Percentiles rank a stretch among this genome's conserved stretches.
Evolutionary conservation across 2,113 vertebrate species (phyloP).

Genomic region (Percina caprodes): DNA sequence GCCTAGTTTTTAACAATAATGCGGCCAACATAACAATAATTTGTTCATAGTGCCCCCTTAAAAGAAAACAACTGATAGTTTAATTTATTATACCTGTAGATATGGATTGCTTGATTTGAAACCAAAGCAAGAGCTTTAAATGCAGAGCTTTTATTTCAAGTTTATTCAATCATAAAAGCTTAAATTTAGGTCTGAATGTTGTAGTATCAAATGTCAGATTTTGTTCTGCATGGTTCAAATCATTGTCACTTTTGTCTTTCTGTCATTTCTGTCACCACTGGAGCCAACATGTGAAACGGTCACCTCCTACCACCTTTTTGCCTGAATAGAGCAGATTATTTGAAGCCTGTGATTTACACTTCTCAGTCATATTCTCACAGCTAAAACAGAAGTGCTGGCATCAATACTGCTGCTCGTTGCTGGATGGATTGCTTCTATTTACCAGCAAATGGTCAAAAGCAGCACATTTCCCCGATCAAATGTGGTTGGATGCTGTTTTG

Average conservation of each 20-base stretch:
- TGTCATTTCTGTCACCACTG: slow-evolving; percentile 45
- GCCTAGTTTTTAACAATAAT: slow-evolving; percentile 22
- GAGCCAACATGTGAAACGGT: slow-evolving; percentile 53
- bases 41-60: not conserved
- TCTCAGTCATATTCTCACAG: slow-evolving; percentile 60
- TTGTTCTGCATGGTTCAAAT: slow-evolving; percentile 28
- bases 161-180: not conserved
- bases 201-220: slow-evolving; percentile 17
- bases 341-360: slow-evolving; percentile 68
- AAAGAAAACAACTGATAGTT: not conserved
- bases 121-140: not conserved
- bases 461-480: slow-evolving; percentile 33
- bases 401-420: slow-evolving; percentile 39
- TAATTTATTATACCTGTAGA: not conserved
- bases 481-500: slow-evolving; percentile 56
- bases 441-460: slow-evolving; percentile 61
- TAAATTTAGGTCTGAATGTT: not conserved
- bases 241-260: slow-evolving; percentile 42
- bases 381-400: slow-evolving; percentile 59
- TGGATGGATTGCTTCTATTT: slow-evolving; percentile 52
- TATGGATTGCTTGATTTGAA: not conserved
- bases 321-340: slow-evolving; percentile 61
- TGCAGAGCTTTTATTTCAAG: not conserved
- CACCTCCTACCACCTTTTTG: slow-evolving; percentile 55
- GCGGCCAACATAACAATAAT: not conserved